phyloP scores from a whole-genome alignment of 2,113 vertebrate genomes.

The Nothocercus julius region DNA sequence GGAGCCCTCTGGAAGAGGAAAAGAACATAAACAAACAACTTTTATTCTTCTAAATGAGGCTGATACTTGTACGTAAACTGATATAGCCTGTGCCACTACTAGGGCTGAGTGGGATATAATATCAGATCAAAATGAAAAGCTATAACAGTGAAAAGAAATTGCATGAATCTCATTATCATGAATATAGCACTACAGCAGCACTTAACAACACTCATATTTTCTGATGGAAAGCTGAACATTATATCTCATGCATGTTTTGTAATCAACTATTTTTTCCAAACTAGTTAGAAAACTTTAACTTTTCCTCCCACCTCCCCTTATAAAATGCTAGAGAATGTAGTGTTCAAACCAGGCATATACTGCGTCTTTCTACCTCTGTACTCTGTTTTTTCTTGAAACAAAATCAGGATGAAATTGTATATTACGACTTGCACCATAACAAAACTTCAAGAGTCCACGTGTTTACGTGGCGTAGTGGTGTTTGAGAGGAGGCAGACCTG shows the following conservation, averaged over 20 bases:
- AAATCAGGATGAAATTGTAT: not conserved
- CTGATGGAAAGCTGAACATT: conserved; percentile 4
- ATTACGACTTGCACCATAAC: not conserved
- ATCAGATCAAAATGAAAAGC: conserved; percentile 15
- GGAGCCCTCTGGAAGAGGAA: not conserved
- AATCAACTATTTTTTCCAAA: not conserved
- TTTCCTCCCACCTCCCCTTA: not conserved
- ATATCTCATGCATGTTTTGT: not conserved
- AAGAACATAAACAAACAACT: not conserved
- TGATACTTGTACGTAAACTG: not conserved
- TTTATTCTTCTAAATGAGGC: conserved; percentile 1
- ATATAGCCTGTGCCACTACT: not conserved
- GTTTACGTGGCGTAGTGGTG: not conserved
- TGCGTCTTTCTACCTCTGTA: not conserved
- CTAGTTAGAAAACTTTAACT: not conserved
- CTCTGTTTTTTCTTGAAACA: not conserved
- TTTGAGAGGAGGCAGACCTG: not conserved
- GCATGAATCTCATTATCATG: conserved; percentile 50
- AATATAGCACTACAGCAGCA: not conserved
- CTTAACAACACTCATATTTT: conserved; percentile 32
- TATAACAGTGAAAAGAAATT: conserved; percentile 24
- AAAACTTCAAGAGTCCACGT: not conserved
- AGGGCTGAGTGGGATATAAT: conserved; percentile 5
- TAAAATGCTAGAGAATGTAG: not conserved
- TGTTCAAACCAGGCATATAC: not conserved